Evolutionary conservation across 2,113 vertebrate species (phyloP), one percentile per base, ranked within the genome.

Genomic region (Choloepus hoffmanni): DNA sequence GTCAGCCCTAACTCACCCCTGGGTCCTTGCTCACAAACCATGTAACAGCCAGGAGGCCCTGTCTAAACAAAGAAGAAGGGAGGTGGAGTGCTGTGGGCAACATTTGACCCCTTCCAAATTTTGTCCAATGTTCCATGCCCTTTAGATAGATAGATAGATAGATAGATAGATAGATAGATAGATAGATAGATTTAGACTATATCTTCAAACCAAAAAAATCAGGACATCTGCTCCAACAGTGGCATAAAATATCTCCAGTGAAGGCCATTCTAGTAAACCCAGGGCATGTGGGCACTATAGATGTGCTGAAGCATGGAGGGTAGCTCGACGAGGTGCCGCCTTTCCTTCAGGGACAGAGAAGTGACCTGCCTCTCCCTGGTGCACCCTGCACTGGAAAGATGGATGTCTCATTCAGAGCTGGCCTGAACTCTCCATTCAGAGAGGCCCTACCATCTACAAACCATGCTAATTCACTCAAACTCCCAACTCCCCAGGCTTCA

Each of bases 131-230:
- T 19, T 16, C 5, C 2, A 6, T n/a, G 53, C 30, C 45, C 43
- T 90, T 82, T 85, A 45, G 73, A 89, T 87, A 85, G 21, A 21
- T 10, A 40, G 2, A 8, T 58, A 11, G 36, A 36, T 36, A 36
- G 36, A 36, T 36, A 36, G 36, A 36, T 36, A 36, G 36, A 36
- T 36, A 36, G 36, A 36, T 36, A 36, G 36, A 36, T 36, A 36
- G 36, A 36, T 36, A 36, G 36, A 36, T 36, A 36, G 36, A 36
- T 36, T 36, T 36, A 36, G 33, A 87, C 43, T 79, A 30, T 68
- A 58, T 58, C 87, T 85, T 89, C 45, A 90, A 87, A 85, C 33
- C 68, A 24, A 76, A 84, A 89, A 45, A 60, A 67, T 33, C 84
- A 82, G 68, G 50, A 73, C 53, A 81, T 53, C 21, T 21, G 28